Evolutionary conservation across 1,140 invertebrate genomes (phyloP), one percentile per base, ranked within the genome.

Genomic region (Tribolium castaneum): DNA sequence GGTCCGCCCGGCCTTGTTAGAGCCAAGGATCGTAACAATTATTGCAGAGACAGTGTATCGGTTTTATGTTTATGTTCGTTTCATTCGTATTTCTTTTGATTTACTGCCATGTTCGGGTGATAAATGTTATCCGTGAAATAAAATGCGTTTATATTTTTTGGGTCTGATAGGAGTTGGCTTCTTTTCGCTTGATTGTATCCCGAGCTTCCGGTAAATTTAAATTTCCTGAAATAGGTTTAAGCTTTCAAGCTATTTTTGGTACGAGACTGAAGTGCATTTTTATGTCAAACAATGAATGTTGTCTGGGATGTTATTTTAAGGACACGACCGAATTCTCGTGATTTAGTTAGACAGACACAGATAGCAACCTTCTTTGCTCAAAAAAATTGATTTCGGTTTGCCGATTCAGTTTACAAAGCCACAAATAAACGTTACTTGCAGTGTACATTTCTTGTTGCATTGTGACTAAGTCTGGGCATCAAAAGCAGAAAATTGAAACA

Each of bases 51-150:
- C 59, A 66, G 59, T 66, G 59, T 66, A 66, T 66, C 59, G 59
- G 59, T 66, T 66, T 66, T 66, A 66, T 66, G 59, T 66, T 66
- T 66, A 66, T 66, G 59, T 66, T 66, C 30, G 59, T 66, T 66
- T 66, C 59, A 66, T 66, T 66, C 59, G 59, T 66, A 66, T 66
- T 66, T 35, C 59, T 59, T 66, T 66, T 66, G 59, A 66, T 66
- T 66, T 66, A 66, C 25, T 66, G 30, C 59, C 22, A 66, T 35
- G 59, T 14, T 66, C 25, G 9, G 59, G 59, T 66, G 59, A 66
- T 66, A 66, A 66, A 66, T 66, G 59, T 66, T 66, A 66, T 12
- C 9, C 59, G 59, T 66, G 30, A 30, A 66, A 66, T 66, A 66
- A 66, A 66, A 66, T 66, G 59, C 59, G 59, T 35, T 66, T 66